These are phyloP conservation scores for Anoplius nigerrimus DNA, from an alignment of 2,888 invertebrate species.

Conservation along the genomic window DNA sequence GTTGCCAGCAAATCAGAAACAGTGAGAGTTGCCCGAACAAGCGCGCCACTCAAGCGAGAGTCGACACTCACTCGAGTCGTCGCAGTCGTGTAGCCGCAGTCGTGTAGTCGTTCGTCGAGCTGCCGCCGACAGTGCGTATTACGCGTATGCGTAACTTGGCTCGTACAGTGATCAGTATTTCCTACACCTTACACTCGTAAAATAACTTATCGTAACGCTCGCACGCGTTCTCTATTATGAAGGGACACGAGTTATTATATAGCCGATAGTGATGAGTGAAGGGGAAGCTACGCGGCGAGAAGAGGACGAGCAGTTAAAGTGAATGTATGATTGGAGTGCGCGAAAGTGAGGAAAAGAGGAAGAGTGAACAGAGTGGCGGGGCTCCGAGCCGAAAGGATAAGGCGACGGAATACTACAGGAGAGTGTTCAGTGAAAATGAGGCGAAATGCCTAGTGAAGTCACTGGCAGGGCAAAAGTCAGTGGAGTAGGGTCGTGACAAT, in stretches of 20 bases:
- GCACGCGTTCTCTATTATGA: too few species aligned
- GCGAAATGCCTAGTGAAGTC: slow-evolving; percentile 71
- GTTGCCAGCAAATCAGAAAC: neutral
- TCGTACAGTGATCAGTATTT: too few species aligned
- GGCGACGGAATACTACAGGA: slow-evolving; percentile 25
- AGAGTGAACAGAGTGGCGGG: neutral
- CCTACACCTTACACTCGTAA: too few species aligned
- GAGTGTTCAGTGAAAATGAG: slow-evolving; percentile 63
- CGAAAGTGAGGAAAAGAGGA: slow-evolving; percentile 6
- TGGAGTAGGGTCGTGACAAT: slow-evolving; percentile 75
- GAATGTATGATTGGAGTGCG: neutral
- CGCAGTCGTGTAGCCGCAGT: too few species aligned
- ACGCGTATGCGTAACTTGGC: too few species aligned
- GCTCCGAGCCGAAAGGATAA: slow-evolving; percentile 19
- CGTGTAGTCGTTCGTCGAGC: too few species aligned
- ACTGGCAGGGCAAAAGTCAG: slow-evolving; percentile 67
- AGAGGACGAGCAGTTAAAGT: neutral
- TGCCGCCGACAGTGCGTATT: too few species aligned
- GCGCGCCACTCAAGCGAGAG: neutral
- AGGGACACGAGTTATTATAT: too few species aligned
- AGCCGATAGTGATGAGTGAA: neutral
- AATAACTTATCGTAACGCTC: too few species aligned
- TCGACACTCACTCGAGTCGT: too few species aligned
- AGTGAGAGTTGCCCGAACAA: neutral
- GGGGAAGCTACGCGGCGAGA: neutral